Evolutionary conservation across 2,113 vertebrate species (phyloP), one percentile per base, ranked within the genome.

Genomic region (Sylvia atricapilla): DNA sequence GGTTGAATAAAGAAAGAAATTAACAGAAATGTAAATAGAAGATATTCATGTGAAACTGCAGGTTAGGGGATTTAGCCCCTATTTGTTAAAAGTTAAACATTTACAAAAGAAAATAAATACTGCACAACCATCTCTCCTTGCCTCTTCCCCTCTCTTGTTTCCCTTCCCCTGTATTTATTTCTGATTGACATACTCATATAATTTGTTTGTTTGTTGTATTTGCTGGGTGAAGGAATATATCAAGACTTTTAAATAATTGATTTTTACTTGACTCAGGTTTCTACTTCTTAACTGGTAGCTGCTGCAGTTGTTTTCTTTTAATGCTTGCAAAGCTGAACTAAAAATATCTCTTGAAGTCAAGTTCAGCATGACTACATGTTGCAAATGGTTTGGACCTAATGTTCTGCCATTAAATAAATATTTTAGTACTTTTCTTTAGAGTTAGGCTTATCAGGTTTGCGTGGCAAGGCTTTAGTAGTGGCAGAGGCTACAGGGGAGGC

Each of bases 21-120:
- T 90, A 96, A 92, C 55, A 85, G 47, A 87, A 79, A 73, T 46
- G 16, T 86, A 95, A 97, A 89, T 11, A 90, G 69, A 94, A 79
- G 33, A 33, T 56, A 55, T 59, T 96, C 14, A 72, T 1, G 0
- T 76, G 47, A 95, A 95, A 83, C 47, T 80, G 37, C 30, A 92
- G 52, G 47, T 94, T 94, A 77, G 69, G 39, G 31, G 25, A 95
- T 89, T 95, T 93, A 70, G 62, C 47, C 33, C 31, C 44, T 53
- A n/a, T 80, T 93, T 81, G 15, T 70, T 87, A 44, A 28, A 90
- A 77, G 52, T 60, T 76, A 81, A 91, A 91, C 22, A 81, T 67
- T 86, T 90, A 47, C 28, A 66, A 78, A 74, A 87, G 39, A 73
- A 92, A 86, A 91, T 39, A 95, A 95, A 97, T 39, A 41, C 6